phyloP scores from a whole-genome alignment of 2,113 vertebrate species.

The Varanus salvator region DNA sequence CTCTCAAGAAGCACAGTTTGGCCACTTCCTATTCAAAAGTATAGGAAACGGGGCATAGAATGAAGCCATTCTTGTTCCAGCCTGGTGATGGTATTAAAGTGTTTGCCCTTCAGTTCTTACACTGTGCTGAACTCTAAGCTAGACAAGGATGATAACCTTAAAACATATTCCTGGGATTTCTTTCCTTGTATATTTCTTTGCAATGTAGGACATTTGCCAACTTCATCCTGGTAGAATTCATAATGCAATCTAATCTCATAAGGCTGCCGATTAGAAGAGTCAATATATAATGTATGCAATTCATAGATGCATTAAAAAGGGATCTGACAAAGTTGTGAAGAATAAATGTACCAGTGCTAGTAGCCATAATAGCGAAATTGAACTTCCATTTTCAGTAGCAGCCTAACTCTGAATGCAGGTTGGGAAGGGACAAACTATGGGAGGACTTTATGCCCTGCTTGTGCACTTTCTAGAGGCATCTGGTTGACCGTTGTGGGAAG shows the following conservation, averaged over 20 bases:
- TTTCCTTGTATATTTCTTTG: not conserved
- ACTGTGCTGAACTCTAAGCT: not conserved
- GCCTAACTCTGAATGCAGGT: not conserved
- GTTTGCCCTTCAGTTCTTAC: not conserved
- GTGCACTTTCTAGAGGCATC: not conserved
- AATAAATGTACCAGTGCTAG: not conserved
- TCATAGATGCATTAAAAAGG: not conserved
- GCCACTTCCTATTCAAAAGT: not conserved
- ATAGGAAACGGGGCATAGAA: not conserved
- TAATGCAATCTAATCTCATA: not conserved
- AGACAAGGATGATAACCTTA: not conserved
- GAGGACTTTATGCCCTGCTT: not conserved
- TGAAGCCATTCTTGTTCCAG: constrained; percentile 5
- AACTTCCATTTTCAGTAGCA: not conserved
- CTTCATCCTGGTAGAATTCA: not conserved
- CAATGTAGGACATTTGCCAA: not conserved
- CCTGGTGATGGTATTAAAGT: rapidly evolving
- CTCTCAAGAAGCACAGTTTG: not conserved
- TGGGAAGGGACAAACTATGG: not conserved
- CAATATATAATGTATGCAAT: not conserved
- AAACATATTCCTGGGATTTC: not conserved
- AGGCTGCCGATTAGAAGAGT: not conserved
- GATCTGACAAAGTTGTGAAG: too few species aligned
- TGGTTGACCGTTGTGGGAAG: not conserved
- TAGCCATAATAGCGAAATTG: not conserved